Percentiles rank a stretch among this genome's conserved stretches.
Conservation (phyloP, 2,113 vertebrate species). For the Girardinichthys multiradiatus region DNA sequence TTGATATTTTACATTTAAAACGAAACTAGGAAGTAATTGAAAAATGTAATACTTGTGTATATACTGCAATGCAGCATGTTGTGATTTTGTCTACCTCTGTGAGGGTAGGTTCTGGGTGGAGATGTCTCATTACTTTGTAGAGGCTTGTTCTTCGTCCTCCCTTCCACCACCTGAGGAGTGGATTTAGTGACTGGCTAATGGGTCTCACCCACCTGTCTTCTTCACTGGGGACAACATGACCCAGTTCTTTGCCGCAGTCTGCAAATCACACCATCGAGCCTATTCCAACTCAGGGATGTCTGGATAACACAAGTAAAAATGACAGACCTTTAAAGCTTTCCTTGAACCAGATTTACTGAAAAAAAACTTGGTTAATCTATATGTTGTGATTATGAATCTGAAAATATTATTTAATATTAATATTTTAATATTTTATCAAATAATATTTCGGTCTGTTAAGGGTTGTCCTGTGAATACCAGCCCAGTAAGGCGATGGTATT, state of each 20-base stretch:
- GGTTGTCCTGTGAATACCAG: no score
- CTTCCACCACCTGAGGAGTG: conserved; percentile 49
- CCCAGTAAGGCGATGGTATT: no score
- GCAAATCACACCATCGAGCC: conserved; percentile 23
- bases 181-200: conserved; percentile 67
- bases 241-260: conserved; percentile 30
- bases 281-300: not conserved
- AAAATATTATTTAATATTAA: no score
- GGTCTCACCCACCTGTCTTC: conserved; percentile 34
- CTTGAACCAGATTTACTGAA: not conserved
- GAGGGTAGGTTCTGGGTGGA: conserved; percentile 31
- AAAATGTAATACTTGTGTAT: not conserved
- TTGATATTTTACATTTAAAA: no score
- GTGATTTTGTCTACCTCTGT: conserved; percentile 17
- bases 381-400: no score
- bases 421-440: no score
- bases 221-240: conserved; percentile 58
- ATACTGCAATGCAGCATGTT: conserved; percentile 6
- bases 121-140: conserved; percentile 64
- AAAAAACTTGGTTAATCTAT: not conserved
- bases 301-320: not conserved
- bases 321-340: not conserved
- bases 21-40: no score
- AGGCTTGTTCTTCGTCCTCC: conserved; percentile 36
- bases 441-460: no score